Evolutionary conservation across 2,797 vertebrate species (phyloP).

Genomic region (Eulemur mongoz): DNA sequence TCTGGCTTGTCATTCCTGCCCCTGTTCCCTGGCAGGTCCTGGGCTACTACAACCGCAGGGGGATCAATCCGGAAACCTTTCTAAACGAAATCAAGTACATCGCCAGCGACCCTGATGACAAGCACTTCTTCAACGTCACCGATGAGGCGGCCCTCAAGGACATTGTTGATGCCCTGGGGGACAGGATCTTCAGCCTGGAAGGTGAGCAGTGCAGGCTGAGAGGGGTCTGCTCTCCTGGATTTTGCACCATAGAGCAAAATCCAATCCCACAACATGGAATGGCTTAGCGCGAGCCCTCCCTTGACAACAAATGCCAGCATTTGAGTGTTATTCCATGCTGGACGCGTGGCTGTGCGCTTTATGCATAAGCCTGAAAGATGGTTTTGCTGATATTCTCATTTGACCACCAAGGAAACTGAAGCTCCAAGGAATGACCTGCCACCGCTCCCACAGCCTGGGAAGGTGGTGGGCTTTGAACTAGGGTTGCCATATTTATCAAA

Average conservation of each 20-base stretch:
- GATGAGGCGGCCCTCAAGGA: constrained; percentile 98
- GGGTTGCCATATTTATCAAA: not conserved
- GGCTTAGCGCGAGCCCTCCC: not conserved
- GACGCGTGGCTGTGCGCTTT: accelerated
- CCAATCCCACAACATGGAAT: not conserved
- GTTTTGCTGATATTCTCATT: not conserved
- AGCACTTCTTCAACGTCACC: constrained; percentile 98
- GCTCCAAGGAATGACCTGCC: not conserved
- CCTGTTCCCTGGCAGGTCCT: constrained; percentile 88
- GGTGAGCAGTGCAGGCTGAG: constrained; percentile 65
- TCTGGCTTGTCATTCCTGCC: not conserved
- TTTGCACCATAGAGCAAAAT: not conserved
- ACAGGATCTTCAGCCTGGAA: constrained; percentile 99
- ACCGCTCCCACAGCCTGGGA: not conserved
- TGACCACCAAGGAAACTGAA: not conserved
- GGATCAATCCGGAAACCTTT: constrained; percentile 97
- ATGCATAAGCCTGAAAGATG: not conserved
- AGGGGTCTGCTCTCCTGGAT: accelerated
- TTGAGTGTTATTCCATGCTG: accelerated
- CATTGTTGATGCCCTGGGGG: constrained; percentile 97
- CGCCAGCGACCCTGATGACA: constrained; percentile 97
- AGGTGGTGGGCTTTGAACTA: not conserved
- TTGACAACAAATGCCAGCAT: not conserved
- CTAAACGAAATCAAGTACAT: constrained; percentile 98
- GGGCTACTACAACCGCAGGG: constrained; percentile 97